These are phyloP conservation scores for Sebastolobus altivelis DNA, from an alignment of 2,797 vertebrate genomes.

Conservation along the genomic window DNA sequence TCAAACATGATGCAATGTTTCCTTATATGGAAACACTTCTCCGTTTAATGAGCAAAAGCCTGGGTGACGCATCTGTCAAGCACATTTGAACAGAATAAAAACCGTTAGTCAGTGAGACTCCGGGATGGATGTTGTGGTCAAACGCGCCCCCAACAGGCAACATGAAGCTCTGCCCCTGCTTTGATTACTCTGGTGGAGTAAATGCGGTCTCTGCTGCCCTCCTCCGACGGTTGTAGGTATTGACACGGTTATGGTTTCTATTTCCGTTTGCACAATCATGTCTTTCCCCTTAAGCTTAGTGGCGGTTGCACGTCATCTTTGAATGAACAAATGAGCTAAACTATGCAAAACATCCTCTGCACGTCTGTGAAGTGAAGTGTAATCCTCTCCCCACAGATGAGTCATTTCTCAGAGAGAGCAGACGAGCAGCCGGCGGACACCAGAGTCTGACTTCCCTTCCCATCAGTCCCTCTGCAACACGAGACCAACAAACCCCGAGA, in stretches of 20 bases:
- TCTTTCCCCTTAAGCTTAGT: neutral
- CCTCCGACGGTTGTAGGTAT: constrained; percentile 14
- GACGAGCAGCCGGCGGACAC: constrained; percentile 7
- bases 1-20: neutral
- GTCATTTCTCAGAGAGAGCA: neutral
- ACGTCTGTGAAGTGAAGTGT: too few species aligned
- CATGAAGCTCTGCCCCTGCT: neutral
- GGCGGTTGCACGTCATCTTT: neutral
- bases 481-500: constrained; percentile 42
- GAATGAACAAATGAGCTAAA: neutral
- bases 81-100: neutral
- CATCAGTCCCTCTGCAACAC: constrained; percentile 61
- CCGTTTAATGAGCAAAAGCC: neutral
- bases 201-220: constrained; percentile 75
- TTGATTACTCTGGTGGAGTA: accelerated
- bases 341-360: neutral
- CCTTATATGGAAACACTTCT: neutral
- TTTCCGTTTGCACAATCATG: neutral
- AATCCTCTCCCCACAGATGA: neutral
- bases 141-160: constrained; percentile 12
- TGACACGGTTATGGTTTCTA: constrained; percentile 18
- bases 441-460: neutral
- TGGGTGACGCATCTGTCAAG: neutral
- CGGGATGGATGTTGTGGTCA: constrained; percentile 7
- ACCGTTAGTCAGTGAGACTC: neutral